Conservation (phyloP, 2,797 vertebrate genomes). For the Acomys russatus region DNA sequence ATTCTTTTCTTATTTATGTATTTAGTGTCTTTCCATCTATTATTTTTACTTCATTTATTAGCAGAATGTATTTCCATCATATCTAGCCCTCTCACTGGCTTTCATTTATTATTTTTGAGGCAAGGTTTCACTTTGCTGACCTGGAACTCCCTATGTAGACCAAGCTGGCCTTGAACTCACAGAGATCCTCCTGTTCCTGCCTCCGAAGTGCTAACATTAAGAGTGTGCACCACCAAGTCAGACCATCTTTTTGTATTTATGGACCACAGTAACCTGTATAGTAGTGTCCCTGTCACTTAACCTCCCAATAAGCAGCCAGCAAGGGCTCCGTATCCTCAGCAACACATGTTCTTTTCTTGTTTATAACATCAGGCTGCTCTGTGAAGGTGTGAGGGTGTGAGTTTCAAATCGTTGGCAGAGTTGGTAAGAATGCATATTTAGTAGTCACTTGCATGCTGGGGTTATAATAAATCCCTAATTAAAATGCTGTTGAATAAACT, state of each 20-base stretch:
- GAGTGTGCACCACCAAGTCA: neutral
- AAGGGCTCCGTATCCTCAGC: neutral
- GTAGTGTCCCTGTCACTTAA: neutral
- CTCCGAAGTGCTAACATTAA: neutral
- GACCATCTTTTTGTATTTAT: neutral
- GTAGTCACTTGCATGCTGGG: neutral
- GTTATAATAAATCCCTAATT: neutral
- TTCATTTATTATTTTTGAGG: neutral
- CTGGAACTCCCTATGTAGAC: neutral
- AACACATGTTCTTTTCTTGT: neutral
- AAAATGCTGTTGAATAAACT: neutral
- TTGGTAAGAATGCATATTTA: neutral
- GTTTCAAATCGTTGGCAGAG: neutral
- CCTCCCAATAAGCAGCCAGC: neutral
- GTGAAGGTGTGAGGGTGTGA: neutral
- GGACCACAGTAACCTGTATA: neutral
- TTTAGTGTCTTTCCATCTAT: neutral
- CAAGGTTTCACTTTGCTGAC: neutral
- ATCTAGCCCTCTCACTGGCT: neutral
- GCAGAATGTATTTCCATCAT: neutral
- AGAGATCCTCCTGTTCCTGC: neutral
- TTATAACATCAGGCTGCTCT: neutral
- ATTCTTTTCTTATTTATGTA: neutral
- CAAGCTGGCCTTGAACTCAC: neutral
- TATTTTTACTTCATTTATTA: neutral